A percentile compares a stretch with the other conserved stretches of the same genome.
Conservation (phyloP, 30 jellyfish, hydroid and myxozoan genomes). For the Nemopilema nomurai region DNA sequence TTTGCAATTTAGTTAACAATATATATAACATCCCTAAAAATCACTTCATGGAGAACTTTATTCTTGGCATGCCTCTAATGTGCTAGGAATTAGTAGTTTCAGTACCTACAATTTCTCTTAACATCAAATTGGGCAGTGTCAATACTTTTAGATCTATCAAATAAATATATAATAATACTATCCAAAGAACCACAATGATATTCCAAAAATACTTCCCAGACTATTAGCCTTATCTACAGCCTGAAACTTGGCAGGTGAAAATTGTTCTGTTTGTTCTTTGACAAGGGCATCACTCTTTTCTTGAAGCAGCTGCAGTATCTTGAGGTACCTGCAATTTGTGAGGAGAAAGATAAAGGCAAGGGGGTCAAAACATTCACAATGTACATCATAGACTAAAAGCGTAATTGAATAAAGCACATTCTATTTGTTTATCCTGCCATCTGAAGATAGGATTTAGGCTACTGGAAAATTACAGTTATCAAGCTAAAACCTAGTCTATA, state of each 20-base stretch:
- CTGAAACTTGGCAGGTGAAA: neutral
- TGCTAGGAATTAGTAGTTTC: too few relatives aligned
- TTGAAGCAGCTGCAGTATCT: conserved; percentile 52
- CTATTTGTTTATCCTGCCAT: too few relatives aligned
- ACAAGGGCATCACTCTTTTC: conserved; percentile 25
- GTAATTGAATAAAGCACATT: too few relatives aligned
- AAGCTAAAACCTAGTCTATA: too few relatives aligned
- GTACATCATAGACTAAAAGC: too few relatives aligned
- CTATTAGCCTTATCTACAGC: neutral
- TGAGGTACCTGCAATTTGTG: conserved; percentile 25
- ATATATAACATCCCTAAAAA: too few relatives aligned
- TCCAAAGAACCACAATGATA: neutral
- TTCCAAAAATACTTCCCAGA: neutral
- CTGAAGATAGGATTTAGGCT: too few relatives aligned
- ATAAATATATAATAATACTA: too few relatives aligned
- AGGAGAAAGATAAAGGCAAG: neutral
- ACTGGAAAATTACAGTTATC: too few relatives aligned
- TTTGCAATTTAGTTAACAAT: too few relatives aligned
- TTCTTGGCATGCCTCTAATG: too few relatives aligned
- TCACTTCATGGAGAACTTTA: too few relatives aligned
- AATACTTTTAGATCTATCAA: neutral
- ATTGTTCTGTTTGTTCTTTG: neutral
- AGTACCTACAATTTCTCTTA: neutral
- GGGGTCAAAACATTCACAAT: neutral
- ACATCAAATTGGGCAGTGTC: neutral